Evolutionary conservation across 2,797 vertebrate species (phyloP).

Genomic region (Paratrypauchen microcephalus): DNA sequence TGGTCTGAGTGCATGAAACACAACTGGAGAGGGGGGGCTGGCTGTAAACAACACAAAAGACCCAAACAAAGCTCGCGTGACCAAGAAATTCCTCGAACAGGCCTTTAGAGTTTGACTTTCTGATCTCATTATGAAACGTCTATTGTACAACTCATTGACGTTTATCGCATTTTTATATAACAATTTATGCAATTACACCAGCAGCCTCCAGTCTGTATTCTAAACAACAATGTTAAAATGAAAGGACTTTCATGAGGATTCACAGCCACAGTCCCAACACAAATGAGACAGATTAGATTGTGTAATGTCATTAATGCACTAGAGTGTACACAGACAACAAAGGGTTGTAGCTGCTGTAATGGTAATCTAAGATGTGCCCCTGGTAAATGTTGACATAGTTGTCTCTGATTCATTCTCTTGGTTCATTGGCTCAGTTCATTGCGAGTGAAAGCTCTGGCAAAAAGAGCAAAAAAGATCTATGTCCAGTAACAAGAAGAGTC

Average conservation of each 20-base stretch:
- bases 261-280: slow-evolving; percentile 25
- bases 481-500: neutral
- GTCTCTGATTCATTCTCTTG: neutral
- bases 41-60: slow-evolving; percentile 50
- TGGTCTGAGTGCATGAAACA: slow-evolving; percentile 10
- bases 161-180: slow-evolving; percentile 8
- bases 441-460: neutral
- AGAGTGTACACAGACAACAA: slow-evolving; percentile 22
- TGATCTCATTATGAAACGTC: slow-evolving; percentile 17
- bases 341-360: slow-evolving; percentile 23
- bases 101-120: slow-evolving; percentile 31
- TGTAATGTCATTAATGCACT: slow-evolving; percentile 37
- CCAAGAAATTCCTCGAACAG: slow-evolving; percentile 32
- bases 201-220: slow-evolving; percentile 14
- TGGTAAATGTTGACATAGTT: slow-evolving; percentile 12
- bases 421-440: slow-evolving; percentile 10
- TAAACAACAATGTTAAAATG: neutral
- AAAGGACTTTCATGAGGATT: slow-evolving; percentile 27
- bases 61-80: slow-evolving; percentile 40
- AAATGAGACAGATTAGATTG: slow-evolving; percentile 44
- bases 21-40: slow-evolving; percentile 12
- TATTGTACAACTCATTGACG: slow-evolving; percentile 20
- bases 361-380: slow-evolving; percentile 17
- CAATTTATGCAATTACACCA: slow-evolving; percentile 34
- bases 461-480: neutral